Conservation (phyloP, 1,140 invertebrate species). For the Theocolax elegans region DNA sequence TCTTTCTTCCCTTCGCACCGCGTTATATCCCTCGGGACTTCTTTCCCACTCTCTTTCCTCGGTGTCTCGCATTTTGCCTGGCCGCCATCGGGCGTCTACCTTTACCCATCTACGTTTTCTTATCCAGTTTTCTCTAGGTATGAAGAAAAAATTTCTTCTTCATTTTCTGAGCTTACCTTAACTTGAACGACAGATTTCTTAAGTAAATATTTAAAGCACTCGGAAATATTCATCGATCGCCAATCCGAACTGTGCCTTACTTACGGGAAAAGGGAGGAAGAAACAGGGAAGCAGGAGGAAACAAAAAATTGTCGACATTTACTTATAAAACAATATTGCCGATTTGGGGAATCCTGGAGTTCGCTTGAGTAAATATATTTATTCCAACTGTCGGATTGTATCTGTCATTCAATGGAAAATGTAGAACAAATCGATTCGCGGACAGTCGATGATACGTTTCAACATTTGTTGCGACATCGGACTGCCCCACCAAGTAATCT, state of each 20-base stretch:
- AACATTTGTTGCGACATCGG: neutral
- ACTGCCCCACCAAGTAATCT: neutral
- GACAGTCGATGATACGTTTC: neutral
- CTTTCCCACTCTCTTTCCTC: slow-evolving; percentile 9
- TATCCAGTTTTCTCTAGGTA: neutral
- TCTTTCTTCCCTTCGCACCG: neutral
- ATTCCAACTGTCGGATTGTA: neutral
- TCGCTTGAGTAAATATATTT: slow-evolving; percentile 14
- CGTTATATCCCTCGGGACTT: slow-evolving; percentile 28
- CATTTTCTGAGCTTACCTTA: neutral
- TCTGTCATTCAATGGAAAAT: neutral
- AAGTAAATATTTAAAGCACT: slow-evolving; percentile 26
- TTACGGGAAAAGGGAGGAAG: too few species aligned
- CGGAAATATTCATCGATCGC: slow-evolving; percentile 22
- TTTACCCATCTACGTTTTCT: neutral
- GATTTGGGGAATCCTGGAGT: neutral
- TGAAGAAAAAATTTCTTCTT: slow-evolving; percentile 10
- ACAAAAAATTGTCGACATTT: too few species aligned
- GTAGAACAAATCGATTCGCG: slow-evolving; percentile 15
- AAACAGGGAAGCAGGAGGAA: neutral
- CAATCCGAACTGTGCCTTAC: neutral
- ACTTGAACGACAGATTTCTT: slow-evolving; percentile 21
- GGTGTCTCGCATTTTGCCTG: slow-evolving; percentile 7
- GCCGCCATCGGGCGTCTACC: neutral
- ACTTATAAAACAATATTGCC: slow-evolving; percentile 20